These are phyloP conservation scores for Ptilonorhynchus violaceus DNA, from an alignment of 2,113 vertebrate species.

Conservation along the genomic window DNA sequence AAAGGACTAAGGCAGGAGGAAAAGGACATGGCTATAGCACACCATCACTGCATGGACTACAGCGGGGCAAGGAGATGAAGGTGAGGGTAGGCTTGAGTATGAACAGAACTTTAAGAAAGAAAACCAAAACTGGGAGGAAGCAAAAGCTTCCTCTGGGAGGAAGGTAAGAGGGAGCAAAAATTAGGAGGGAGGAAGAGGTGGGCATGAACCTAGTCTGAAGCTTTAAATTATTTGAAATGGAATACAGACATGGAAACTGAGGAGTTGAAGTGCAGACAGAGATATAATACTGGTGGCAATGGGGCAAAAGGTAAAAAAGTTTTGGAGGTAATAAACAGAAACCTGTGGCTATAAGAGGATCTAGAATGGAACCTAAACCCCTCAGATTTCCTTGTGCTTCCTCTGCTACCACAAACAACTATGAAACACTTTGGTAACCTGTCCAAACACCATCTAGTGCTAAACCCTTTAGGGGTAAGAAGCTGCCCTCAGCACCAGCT, in stretches of 20 bases:
- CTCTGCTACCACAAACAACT: not conserved
- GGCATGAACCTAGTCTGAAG: not conserved
- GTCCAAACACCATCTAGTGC: not conserved
- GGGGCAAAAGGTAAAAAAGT: not conserved
- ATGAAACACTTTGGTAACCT: not conserved
- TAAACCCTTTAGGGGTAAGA: not conserved
- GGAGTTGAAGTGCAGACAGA: fast-evolving
- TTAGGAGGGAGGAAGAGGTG: not conserved
- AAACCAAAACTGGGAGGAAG: not conserved
- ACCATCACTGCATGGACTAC: not conserved
- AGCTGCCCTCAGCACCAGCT: not conserved
- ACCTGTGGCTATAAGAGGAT: not conserved
- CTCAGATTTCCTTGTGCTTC: not conserved
- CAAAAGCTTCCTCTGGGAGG: not conserved
- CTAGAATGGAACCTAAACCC: not conserved
- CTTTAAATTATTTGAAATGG: not conserved
- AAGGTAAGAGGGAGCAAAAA: not conserved
- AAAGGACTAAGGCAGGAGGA: not conserved
- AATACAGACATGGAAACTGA: not conserved
- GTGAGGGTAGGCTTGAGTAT: not conserved
- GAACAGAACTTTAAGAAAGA: not conserved
- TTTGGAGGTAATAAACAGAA: not conserved
- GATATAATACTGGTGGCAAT: not conserved
- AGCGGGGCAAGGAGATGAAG: not conserved
- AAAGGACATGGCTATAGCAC: not conserved